Evolutionary conservation across 2,888 invertebrate species (phyloP), one percentile per base, ranked within the genome.

Genomic region (Empis stercorea): DNA sequence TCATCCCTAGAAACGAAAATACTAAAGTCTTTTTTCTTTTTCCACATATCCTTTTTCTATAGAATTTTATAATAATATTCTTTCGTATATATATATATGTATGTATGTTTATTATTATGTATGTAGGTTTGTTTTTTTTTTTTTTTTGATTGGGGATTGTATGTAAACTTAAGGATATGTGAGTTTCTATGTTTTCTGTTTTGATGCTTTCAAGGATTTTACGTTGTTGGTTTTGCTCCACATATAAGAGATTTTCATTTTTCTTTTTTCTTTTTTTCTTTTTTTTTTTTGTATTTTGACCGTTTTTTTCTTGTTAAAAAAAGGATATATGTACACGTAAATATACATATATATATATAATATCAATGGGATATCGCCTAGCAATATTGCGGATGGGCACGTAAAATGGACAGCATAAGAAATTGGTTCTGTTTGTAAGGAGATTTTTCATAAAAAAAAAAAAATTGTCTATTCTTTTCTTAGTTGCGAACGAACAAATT

Each of bases 341-440:
- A 43, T 37, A 47, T 47, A 38, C 38, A 30, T 47, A 27, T 2
- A 27, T 9, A 27, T 27, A 43, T 20, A 42, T 32, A 20, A 40
- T 23, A 27, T 23, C 20, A 42, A 46, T 46, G 44, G 41, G 44
- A 46, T 49, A 48, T 45, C 48, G 47, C 48, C 48, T 46, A 46
- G 47, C 52, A 49, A 52, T n/a, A n/a, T 50, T 50, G 48, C 47
- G 49, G 50, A 52, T 52, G 50, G 52, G 50, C 52, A 52, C 50
- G 55, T 56, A 55, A 52, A 56, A 55, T 56, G 56, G 56, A 56
- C 56, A 56, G 54, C 53, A 56, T 56, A 56, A 56, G 56, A 56
- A 55, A 56, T 56, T 56, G 56, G 55, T 56, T 56, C 54, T 56
- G 56, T 56, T 56, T 56, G 54, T 54, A 55, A 55, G 56, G 55